Conservation (phyloP, 2,888 invertebrate genomes). For the Eurytoma californica region DNA sequence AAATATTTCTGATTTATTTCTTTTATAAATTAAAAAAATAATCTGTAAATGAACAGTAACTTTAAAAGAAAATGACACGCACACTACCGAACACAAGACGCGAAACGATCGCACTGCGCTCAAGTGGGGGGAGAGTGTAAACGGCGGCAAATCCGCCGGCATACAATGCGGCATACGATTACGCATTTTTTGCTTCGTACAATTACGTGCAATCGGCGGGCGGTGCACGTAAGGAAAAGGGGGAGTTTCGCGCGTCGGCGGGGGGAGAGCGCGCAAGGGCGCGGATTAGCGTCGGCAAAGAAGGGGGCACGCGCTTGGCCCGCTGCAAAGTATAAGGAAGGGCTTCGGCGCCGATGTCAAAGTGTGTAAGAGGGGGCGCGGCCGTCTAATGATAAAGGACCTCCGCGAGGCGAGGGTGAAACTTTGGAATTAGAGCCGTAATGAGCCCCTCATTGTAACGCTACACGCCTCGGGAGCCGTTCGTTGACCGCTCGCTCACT, state of each 20-base stretch:
- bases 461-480: slow-evolving; percentile 26
- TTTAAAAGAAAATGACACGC: too few species aligned
- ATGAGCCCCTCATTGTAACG: slow-evolving; percentile 61
- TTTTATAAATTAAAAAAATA: too few species aligned
- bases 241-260: neutral
- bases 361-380: neutral
- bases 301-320: neutral
- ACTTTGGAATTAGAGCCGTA: slow-evolving; percentile 66
- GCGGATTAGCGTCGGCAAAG: slow-evolving; percentile 22
- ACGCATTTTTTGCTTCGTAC: neutral
- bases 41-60: too few species aligned
- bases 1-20: too few species aligned
- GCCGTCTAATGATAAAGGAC: slow-evolving; percentile 54
- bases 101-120: too few species aligned
- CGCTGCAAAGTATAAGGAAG: neutral
- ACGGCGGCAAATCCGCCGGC: neutral
- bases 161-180: neutral
- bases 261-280: slow-evolving; percentile 9
- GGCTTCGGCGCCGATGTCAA: neutral
- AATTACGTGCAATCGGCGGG: neutral
- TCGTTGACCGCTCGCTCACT: slow-evolving; percentile 39
- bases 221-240: neutral
- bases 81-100: too few species aligned
- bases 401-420: slow-evolving; percentile 54
- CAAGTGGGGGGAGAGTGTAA: neutral